These are phyloP conservation scores for Ormyrus labotus DNA, from an alignment of 2,888 invertebrate genomes.

Conservation along the genomic window DNA sequence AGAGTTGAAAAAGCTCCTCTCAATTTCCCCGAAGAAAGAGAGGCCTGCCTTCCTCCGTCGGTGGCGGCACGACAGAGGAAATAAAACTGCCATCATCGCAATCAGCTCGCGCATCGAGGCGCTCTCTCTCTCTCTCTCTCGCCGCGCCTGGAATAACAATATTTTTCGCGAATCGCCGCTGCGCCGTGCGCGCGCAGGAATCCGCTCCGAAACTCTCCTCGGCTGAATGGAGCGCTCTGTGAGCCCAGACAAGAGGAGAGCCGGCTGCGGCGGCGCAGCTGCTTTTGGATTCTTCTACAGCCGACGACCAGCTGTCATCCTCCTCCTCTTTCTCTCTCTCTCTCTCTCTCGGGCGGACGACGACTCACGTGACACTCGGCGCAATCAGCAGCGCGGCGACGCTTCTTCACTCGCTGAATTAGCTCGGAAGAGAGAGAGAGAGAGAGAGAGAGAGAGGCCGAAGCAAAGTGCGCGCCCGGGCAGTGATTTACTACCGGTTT, in stretches of 20 bases:
- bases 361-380: too few species aligned
- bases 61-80: slow-evolving; percentile 15
- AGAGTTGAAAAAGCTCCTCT: not conserved
- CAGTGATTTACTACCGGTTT: slow-evolving; percentile 50
- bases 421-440: slow-evolving; percentile 11
- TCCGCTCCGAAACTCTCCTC: slow-evolving; percentile 22
- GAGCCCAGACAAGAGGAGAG: not conserved
- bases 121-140: too few species aligned
- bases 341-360: too few species aligned
- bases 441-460: slow-evolving; percentile 6
- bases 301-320: slow-evolving; percentile 52
- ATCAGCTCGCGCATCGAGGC: not conserved
- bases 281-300: slow-evolving; percentile 44
- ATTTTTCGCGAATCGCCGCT: slow-evolving; percentile 32
- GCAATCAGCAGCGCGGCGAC: slow-evolving; percentile 28
- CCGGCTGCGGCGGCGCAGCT: slow-evolving; percentile 30
- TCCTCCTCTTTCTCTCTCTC: slow-evolving; percentile 1
- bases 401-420: slow-evolving; percentile 49
- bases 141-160: slow-evolving; percentile 36
- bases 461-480: slow-evolving; percentile 45
- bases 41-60: not conserved
- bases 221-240: not conserved
- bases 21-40: not conserved
- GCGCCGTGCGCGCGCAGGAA: slow-evolving; percentile 4
- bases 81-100: slow-evolving; percentile 25